Conservation (phyloP, 2,888 invertebrate species). For the Candidula unifasciata region DNA sequence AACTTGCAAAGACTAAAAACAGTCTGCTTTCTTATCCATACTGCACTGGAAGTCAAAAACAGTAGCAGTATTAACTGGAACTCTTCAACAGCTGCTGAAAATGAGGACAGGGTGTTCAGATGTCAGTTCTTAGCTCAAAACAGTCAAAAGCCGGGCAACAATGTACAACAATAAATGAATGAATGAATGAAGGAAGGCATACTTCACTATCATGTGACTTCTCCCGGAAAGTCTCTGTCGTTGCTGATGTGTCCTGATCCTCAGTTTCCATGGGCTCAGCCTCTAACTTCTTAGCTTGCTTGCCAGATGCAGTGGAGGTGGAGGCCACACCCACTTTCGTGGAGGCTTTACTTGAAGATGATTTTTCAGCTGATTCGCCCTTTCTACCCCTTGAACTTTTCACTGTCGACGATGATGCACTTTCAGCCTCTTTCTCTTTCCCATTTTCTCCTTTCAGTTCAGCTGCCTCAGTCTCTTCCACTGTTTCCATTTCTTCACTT, state of each 20-base stretch:
- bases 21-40: too few species aligned
- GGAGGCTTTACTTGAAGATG: not conserved
- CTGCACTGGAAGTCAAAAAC: too few species aligned
- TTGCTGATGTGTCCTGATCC: not conserved
- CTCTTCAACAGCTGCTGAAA: too few species aligned
- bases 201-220: not conserved
- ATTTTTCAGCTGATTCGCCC: slow-evolving; percentile 12
- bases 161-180: not conserved
- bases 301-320: not conserved
- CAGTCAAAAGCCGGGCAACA: too few species aligned
- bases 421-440: not conserved
- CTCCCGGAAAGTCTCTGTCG: not conserved
- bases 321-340: not conserved
- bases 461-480: not conserved
- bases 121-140: too few species aligned
- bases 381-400: slow-evolving; percentile 31
- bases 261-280: slow-evolving; percentile 39
- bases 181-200: not conserved
- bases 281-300: not conserved
- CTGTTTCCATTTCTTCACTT: not conserved
- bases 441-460: slow-evolving; percentile 9
- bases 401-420: not conserved
- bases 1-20: too few species aligned
- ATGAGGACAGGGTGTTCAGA: too few species aligned
- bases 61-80: too few species aligned